Evolutionary conservation across 23 tunicate genomes (phyloP), one percentile per base, ranked within the genome.

Genomic region (Styela clava): DNA sequence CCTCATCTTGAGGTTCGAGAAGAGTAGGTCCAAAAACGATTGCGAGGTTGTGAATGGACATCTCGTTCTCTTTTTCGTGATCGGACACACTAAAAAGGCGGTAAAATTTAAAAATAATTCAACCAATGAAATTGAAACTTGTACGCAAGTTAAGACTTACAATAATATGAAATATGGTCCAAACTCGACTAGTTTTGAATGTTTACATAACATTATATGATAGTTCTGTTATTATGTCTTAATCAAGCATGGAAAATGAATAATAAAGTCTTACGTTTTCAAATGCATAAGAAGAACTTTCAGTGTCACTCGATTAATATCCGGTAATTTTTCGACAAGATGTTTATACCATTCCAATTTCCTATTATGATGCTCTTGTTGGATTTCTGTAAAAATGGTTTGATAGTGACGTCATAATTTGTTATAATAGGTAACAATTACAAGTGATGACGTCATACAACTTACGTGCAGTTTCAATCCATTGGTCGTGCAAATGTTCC

Each of bases 21-120:
- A 93, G 69, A 31, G 98, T 93, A 21, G 98, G 98, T 16, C 98
- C 98, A 56, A 88, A 93, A 37, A 93, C 98, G 35, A 93, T 93
- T 27, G 98, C 89, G 16, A 93, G 85, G 78, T 93, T 93, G 78
- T 88, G 89, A 32, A 65, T 64, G 1, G 93, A 64, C 98, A 93
- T 93, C 56, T 93, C 98, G 82, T 93, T 93, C 5, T 85, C 93
- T 31, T 81, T 79, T 63, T 79, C 89, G 63, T 87, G 91, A 56
- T 82, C 84, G 32, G 98, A 87, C 74, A 93, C 98, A 28, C 98
- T 93, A 52, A 24, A 76, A 3, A 74, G 32, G 33, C 0, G 79
- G 33, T 20, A 74, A 30, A 1, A 27, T 22, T 31, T 74, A 33
- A 16, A 31, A 31, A 74, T n/a, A n/a, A n/a, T n/a, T n/a, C n/a